A percentile compares a stretch with the other conserved stretches of the same genome.
Evolutionary conservation across 2,888 invertebrate genomes (phyloP).

Genomic region (Tuta absoluta): DNA sequence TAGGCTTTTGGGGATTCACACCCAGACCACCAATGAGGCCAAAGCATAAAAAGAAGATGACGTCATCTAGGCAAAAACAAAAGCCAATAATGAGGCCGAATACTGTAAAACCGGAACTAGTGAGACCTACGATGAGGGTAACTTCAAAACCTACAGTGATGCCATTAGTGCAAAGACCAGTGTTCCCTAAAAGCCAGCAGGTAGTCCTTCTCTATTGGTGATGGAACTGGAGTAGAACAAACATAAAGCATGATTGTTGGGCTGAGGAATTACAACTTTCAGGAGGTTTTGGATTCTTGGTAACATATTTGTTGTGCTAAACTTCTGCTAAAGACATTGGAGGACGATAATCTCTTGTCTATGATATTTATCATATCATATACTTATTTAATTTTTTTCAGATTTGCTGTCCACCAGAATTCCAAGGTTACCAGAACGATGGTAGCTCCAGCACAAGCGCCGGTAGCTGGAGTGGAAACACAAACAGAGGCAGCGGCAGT

Average conservation of each 20-base stretch:
- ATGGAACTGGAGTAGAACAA: slow-evolving; percentile 7
- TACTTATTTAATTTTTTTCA: slow-evolving; percentile 50
- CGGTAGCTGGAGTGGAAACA: not conserved
- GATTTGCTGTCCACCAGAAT: slow-evolving; percentile 80
- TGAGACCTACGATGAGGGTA: not conserved
- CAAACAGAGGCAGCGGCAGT: not conserved
- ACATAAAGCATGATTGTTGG: slow-evolving; percentile 13
- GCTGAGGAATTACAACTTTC: not conserved
- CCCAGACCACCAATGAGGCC: slow-evolving; percentile 2
- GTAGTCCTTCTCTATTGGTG: slow-evolving; percentile 7
- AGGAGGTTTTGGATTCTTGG: not conserved
- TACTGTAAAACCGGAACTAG: not conserved
- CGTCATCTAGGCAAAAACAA: too few relatives aligned
- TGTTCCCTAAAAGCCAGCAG: not conserved
- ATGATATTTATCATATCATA: not conserved
- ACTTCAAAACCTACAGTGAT: slow-evolving; percentile 6
- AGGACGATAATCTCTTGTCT: not conserved
- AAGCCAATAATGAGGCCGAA: not conserved
- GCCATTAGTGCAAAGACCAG: slow-evolving; percentile 6
- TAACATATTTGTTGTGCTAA: slow-evolving; percentile 7
- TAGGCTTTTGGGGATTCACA: slow-evolving; percentile 3
- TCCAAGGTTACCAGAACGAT: slow-evolving; percentile 30
- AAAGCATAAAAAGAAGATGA: not conserved
- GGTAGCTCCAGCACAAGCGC: not conserved
- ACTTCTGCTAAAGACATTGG: not conserved